Base-by-base conservation (phyloP, 1,140 invertebrate species). In the Nephotettix cincticeps region DNA sequence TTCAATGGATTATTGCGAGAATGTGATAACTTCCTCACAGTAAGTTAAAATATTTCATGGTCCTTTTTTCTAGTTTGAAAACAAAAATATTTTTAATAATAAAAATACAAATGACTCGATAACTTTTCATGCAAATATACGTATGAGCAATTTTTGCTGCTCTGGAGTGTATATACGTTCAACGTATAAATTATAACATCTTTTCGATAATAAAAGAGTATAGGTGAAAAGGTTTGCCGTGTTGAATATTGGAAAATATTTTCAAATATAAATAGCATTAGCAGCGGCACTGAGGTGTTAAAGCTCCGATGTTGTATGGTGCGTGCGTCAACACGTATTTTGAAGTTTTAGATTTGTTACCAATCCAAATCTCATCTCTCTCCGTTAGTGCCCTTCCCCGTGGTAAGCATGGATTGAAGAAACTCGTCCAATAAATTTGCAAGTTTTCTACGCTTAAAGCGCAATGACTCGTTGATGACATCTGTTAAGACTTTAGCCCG, bases 371-470 rank as follows among this genome's bases (percentile, higher is more conserved):
- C 27, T 29, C 27, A 61, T 61, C 56, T 61, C 56, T 61, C 56
- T 25, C 56, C 56, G 56, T 61, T 61, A 51, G 17, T 51, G 6
- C 47, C 47, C 21, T 51, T 51, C 4, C 21, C 56, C 14, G 21
- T 28, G 2, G 47, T 58, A 6, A 69, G 28, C 69, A 70, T 51
- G 27, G 58, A 65, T 51, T 70, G 69, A 14, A 70, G 56, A 40
- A 70, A 58, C 19, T 64, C 29, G 27, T 70, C 69, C 58, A 70
- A 63, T 51, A 61, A 61, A 64, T 70, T 83, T 47, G 91, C 90
- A 75, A 95, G 84, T 74, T 86, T 85, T 75, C 89, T 88, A 61
- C 93, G 85, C 79, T 95, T 94, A 80, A 95, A 95, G 61, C 93
- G 84, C 70, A 89, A 78, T 11, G 91, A 91, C 82, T 95, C 93